These are phyloP conservation scores for Enteromius trimaculatus DNA, from an alignment of 2,797 vertebrate species.

Conservation along the genomic window DNA sequence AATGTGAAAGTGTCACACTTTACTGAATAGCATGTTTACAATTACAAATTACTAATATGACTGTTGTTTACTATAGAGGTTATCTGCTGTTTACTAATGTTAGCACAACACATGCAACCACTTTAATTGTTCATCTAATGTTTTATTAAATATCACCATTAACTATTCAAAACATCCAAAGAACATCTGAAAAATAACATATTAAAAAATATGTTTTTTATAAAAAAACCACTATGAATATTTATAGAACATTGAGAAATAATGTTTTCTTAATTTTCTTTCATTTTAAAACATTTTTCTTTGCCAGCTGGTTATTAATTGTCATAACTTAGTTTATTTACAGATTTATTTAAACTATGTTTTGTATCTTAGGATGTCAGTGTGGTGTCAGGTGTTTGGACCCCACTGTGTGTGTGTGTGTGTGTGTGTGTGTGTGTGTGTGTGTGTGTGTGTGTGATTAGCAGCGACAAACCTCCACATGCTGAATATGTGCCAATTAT, in stretches of 20 bases:
- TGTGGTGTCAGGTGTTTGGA: neutral
- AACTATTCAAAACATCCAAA: neutral
- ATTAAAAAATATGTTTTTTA: no score
- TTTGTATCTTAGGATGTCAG: neutral
- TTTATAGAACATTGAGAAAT: neutral
- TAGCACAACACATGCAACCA: neutral
- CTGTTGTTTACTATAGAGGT: neutral
- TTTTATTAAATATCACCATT: neutral
- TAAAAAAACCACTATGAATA: neutral
- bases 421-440: neutral
- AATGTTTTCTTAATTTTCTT: neutral
- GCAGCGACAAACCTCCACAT: neutral
- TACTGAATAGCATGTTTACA: neutral
- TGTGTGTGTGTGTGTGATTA: neutral
- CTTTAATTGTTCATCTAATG: neutral
- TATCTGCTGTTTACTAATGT: neutral
- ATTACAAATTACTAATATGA: neutral
- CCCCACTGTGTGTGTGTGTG: neutral
- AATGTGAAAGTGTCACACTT: neutral
- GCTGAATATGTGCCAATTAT: slow-evolving; percentile 31
- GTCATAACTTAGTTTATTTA: neutral
- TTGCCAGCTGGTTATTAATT: neutral
- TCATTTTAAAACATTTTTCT: neutral
- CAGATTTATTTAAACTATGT: neutral
- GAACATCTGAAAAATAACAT: neutral